Base-by-base conservation (phyloP, 2,888 invertebrate genomes). In the Cephus pygmeus region DNA sequence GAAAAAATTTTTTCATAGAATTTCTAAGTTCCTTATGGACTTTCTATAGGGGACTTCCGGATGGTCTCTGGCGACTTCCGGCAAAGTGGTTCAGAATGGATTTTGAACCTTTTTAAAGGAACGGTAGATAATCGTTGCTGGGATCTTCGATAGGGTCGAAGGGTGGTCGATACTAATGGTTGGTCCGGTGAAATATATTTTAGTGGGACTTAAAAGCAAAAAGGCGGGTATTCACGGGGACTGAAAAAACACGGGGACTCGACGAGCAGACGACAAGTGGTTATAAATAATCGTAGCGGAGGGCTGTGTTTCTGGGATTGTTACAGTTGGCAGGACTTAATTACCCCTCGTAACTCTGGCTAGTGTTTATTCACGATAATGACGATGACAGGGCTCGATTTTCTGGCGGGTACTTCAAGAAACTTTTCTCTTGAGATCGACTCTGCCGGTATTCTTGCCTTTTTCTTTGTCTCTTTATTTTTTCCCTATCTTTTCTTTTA, bases 251-350 rank as follows among this genome's bases (percentile, higher is more conserved):
- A 71, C 12, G 71, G 34, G 31, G 56, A 34, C 34, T 71, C 71
- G 31, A 71, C 71, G 71, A 71, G 71, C 35, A 71, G 71, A 71
- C 71, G 71, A 71, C 31, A 71, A 71, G 71, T 71, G 71, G 34
- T 71, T 71, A 71, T 71, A 71, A 71, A 71, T 71, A 71, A 71
- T 71, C 31, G 71, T 71, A 31, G 31, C 71, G 6, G 15, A 31
- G 71, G 31, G 71, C 30, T 71, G 71, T 71, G 56, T 71, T 71
- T 33, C 33, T 23, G 23, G 34, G 15, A 71, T 71, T 31, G 71
- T 71, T 71, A 71, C 71, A 71, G 71, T 71, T 34, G 71, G 71
- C 71, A 31, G 71, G 71, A 33, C 71, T 71, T 71, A 71, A 71
- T 71, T 71, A 71, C 71, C 33, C 56, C 31, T 71, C 71, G 71